Conservation (phyloP, 1,140 invertebrate genomes). For the Pomacea maculata region DNA sequence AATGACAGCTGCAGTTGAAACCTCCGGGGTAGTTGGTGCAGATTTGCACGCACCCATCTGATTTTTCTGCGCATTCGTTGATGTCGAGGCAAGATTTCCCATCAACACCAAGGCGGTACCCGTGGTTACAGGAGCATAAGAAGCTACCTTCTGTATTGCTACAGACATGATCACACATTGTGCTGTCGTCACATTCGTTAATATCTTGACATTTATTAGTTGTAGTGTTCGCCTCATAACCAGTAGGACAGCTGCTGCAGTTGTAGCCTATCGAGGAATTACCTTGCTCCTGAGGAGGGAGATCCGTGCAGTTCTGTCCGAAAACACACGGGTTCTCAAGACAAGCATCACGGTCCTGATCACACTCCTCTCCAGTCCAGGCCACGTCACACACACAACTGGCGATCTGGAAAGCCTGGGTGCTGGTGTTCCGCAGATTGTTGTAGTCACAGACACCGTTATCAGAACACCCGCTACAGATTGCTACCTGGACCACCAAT, state of each 20-base stretch:
- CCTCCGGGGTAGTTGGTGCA: conserved; percentile 44
- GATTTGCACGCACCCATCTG: conserved; percentile 59
- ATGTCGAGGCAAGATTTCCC: conserved; percentile 40
- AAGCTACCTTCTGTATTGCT: conserved; percentile 23
- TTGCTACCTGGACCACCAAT: neutral
- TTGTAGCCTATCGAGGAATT: conserved; percentile 9
- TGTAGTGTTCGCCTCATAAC: neutral
- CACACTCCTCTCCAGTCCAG: neutral
- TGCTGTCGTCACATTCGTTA: neutral
- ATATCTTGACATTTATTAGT: neutral
- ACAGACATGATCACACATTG: conserved; percentile 19
- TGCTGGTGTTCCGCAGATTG: neutral
- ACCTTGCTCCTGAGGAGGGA: conserved; percentile 4
- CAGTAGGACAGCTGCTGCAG: conserved; percentile 20
- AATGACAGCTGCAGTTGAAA: conserved; percentile 41
- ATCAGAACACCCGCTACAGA: neutral
- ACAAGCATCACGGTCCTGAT: conserved; percentile 18
- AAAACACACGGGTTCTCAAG: conserved; percentile 1
- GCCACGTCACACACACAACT: neutral
- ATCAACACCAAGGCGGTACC: conserved; percentile 3
- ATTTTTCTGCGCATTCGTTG: conserved; percentile 58
- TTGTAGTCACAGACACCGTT: conserved; percentile 5
- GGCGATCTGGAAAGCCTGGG: neutral
- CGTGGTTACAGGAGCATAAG: conserved; percentile 14
- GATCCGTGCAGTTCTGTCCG: conserved; percentile 26